Percentiles rank a stretch among this genome's conserved stretches.
Conservation (phyloP, 2,888 invertebrate species). For the Tuta absoluta region DNA sequence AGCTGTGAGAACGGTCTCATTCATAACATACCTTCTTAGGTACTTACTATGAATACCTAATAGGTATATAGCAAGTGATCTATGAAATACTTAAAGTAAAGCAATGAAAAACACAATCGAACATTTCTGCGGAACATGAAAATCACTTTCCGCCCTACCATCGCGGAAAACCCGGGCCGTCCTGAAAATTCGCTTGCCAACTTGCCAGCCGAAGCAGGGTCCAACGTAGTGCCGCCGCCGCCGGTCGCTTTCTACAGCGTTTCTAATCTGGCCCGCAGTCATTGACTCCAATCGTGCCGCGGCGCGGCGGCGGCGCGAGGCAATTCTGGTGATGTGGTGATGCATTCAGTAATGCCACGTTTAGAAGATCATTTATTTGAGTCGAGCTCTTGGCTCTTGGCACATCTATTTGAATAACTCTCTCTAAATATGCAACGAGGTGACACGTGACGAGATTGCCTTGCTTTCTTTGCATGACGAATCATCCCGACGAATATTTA, state of each 20-base stretch:
- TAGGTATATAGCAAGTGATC: too few species aligned
- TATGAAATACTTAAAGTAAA: too few species aligned
- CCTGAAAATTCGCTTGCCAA: slow-evolving; percentile 8
- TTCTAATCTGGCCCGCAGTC: slow-evolving; percentile 78
- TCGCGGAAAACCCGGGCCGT: neutral
- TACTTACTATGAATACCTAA: too few species aligned
- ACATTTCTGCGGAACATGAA: neutral
- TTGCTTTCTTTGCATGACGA: too few species aligned
- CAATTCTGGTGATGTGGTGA: slow-evolving; percentile 16
- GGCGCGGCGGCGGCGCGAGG: slow-evolving; percentile 16
- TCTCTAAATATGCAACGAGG: neutral
- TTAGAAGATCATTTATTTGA: slow-evolving; percentile 9
- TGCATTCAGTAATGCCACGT: slow-evolving; percentile 19
- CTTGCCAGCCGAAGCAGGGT: slow-evolving; percentile 35
- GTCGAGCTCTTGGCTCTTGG: neutral
- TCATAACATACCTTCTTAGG: too few species aligned
- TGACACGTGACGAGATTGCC: neutral
- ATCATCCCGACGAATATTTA: too few species aligned
- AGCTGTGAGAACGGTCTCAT: too few species aligned
- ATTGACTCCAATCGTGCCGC: slow-evolving; percentile 57
- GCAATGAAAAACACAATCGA: neutral
- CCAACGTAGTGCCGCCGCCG: slow-evolving; percentile 68
- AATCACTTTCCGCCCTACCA: neutral
- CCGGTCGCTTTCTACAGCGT: slow-evolving; percentile 56
- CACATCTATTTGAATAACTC: neutral